These are phyloP conservation scores for Aurelia aurita DNA, from an alignment of 30 jellyfish, hydroid and myxozoan species.

Conservation along the genomic window DNA sequence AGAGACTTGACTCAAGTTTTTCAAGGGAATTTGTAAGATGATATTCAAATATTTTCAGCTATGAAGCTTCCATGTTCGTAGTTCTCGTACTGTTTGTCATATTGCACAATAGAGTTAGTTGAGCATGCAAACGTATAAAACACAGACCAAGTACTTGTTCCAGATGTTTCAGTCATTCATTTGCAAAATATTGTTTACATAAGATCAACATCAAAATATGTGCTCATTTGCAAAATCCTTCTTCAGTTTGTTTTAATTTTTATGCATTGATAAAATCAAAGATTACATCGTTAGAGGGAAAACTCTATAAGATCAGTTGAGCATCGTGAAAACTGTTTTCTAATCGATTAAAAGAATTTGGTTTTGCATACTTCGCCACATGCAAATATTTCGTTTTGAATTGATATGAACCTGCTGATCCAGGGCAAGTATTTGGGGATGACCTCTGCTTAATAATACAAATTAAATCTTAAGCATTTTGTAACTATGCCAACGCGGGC, in stretches of 20 bases:
- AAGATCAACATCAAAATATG: conserved; percentile 6
- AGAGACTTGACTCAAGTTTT: too few species aligned
- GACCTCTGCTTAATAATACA: conserved; percentile 23
- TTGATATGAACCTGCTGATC: conserved; percentile 58
- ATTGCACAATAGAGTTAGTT: background rate
- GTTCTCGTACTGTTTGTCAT: too few species aligned
- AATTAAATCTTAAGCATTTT: conserved; percentile 45
- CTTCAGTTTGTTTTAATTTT: background rate
- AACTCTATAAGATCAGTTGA: background rate
- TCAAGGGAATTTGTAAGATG: too few species aligned
- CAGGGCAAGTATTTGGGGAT: conserved; percentile 33
- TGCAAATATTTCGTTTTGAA: conserved; percentile 35
- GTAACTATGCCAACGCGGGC: conserved; percentile 5
- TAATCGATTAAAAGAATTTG: background rate
- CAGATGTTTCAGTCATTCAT: conserved; percentile 66
- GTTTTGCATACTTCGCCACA: conserved; percentile 26
- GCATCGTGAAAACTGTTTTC: background rate
- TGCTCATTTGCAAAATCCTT: conserved; percentile 18
- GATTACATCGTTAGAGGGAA: background rate
- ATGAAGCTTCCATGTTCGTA: too few species aligned
- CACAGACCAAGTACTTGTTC: conserved; percentile 58
- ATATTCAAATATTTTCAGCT: too few species aligned
- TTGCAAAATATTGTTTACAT: conserved; percentile 33
- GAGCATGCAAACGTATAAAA: conserved; percentile 15
- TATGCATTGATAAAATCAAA: background rate